Evolutionary conservation across 2,888 invertebrate species (phyloP), one percentile per base, ranked within the genome.

Genomic region (Zygogramma bicolorata): DNA sequence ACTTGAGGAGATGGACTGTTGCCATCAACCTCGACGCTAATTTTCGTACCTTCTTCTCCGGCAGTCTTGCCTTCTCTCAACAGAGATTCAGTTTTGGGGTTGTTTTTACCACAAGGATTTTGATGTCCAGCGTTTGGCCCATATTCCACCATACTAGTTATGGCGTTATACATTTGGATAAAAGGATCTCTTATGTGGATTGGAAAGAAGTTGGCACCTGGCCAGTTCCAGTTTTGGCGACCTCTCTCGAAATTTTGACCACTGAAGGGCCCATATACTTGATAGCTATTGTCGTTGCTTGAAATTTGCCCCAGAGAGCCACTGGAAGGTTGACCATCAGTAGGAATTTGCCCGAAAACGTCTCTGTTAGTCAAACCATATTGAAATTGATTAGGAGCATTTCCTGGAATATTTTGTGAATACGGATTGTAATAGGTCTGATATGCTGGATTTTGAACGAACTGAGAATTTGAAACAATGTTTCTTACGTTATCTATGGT

Each of bases 101-200:
- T 75, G 60, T 74, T 77, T 18, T 70, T 70, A 22, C 34, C 60
- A 65, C 81, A 82, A 53, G 80, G 81, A n/a, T 77, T 79, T 27
- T 71, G 78, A 10, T 53, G 67, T 13, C 91, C 90, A 42, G 90
- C 90, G 60, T 81, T 87, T 78, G 90, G 91, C 1, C 91, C 91
- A 76, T 90, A 89, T 83, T 92, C 90, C 57, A 91, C 80, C 79
- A 91, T 88, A 74, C 88, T 89, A 31, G 88, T 88, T 82, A 89
- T 88, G 2, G 89, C 89, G 58, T 90, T 90, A 34, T 89, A 83
- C 62, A 90, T 86, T 70, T 88, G 88, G 6, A 90, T 80, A 10
- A 91, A 82, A 0, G 91, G 91, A 80, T 91, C 90, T 83, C 88
- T 90, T 31, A 91, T 88, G 7, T 90, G 82, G 34, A 91, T 87